Conservation (phyloP, 2,888 invertebrate species). For the Biston stratarius region DNA sequence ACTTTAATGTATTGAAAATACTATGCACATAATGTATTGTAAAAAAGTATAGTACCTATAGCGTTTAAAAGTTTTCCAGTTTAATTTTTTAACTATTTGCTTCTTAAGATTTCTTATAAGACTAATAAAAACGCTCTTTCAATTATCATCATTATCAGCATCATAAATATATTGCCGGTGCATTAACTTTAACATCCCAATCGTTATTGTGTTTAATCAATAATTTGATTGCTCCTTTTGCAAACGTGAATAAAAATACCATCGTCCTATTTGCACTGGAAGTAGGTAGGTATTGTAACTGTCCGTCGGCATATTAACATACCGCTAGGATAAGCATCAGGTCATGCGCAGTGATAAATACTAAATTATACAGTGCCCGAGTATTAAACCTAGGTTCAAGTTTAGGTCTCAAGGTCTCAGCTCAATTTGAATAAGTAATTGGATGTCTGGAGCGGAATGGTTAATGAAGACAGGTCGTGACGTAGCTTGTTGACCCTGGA, state of each 20-base stretch:
- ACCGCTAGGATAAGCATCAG: conserved; percentile 71
- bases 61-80: too few relatives aligned
- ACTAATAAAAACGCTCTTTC: too few relatives aligned
- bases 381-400: conserved; percentile 59
- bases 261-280: conserved; percentile 34
- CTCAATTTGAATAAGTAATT: conserved; percentile 48
- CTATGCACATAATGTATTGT: too few relatives aligned
- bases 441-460: conserved; percentile 41
- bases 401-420: conserved; percentile 56
- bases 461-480: conserved; percentile 38
- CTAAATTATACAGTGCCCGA: conserved; percentile 61
- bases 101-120: too few relatives aligned
- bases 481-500: conserved; percentile 31
- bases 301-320: conserved; percentile 61
- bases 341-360: conserved; percentile 64
- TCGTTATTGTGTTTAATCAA: conserved; percentile 23
- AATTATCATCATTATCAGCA: too few relatives aligned
- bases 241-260: conserved; percentile 20
- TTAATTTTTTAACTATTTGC: too few relatives aligned
- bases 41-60: too few relatives aligned
- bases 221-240: conserved; percentile 25
- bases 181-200: conserved; percentile 23
- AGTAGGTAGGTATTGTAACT: conserved; percentile 32
- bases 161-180: conserved; percentile 2
- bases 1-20: too few relatives aligned